phyloP scores from a whole-genome alignment of 2,113 vertebrate genomes.

The Theristicus caerulescens region DNA sequence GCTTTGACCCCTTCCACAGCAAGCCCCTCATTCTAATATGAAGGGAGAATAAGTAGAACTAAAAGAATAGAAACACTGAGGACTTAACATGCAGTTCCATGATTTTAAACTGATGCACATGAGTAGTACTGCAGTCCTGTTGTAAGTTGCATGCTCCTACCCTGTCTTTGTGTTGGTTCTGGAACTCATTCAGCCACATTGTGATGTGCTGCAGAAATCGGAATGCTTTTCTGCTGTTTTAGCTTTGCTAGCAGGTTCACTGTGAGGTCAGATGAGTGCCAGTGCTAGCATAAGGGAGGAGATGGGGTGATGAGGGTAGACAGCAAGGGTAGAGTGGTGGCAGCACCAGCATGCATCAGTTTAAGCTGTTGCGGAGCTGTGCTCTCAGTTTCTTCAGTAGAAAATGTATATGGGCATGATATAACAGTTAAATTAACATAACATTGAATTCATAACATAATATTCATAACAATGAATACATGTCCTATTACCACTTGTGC shows the following conservation, averaged over 20 bases:
- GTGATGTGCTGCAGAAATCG: not conserved
- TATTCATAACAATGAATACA: not conserved
- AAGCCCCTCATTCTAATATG: not conserved
- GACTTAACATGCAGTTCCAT: not conserved
- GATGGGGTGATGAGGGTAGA: not conserved
- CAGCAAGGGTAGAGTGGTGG: not conserved
- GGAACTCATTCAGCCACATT: not conserved
- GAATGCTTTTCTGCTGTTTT: slow-evolving; percentile 1
- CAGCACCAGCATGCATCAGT: not conserved
- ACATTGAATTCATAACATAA: not conserved
- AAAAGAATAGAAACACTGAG: not conserved
- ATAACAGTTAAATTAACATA: not conserved
- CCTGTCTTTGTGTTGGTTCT: not conserved
- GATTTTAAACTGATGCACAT: not conserved
- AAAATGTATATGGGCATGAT: not conserved
- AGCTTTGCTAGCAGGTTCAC: slow-evolving; percentile 15
- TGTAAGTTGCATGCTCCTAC: not conserved
- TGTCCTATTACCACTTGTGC: not conserved
- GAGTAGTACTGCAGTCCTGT: not conserved
- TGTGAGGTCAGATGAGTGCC: not conserved
- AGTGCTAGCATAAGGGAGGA: not conserved
- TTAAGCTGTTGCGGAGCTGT: not conserved
- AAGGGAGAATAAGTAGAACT: not conserved
- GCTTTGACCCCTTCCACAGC: not conserved
- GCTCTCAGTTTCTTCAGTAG: not conserved